Evolutionary conservation across 2,797 vertebrate species (phyloP), one percentile per base, ranked within the genome.

Genomic region (Melanotaenia maccullochi): DNA sequence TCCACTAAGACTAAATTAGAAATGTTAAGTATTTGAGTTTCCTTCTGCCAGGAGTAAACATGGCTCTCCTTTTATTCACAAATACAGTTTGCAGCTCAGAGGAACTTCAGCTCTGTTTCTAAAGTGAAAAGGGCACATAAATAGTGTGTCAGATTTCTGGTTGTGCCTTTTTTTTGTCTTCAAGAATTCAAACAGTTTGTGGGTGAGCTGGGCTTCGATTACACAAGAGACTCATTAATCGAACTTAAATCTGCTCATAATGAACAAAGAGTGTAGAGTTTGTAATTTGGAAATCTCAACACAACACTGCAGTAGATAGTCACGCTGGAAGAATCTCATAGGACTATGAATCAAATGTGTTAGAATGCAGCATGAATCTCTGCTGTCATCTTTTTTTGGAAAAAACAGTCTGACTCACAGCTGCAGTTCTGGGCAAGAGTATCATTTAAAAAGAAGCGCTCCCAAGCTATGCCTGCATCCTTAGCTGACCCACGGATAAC

Each of bases 401-500:
- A 76, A 86, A 77, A 56, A 66, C 55, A 63, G 63, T 42, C 57
- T 77, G 81, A 84, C 47, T 76, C 76, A 73, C 60, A 22, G 33
- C 56, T 32, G 25, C 8, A 12, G 30, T 60, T 74, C 63, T 36
- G 60, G 36, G 32, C 63, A 79, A 57, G 33, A 32, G 59, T 32
- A 36, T 71, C 4, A 47, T 44, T 47, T 38, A 36, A 64, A 35
- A 47, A 55, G 35, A 40, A 33, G 8, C 1, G 33, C 8, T 55
- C 44, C 57, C 38, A 65, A 65, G 52, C 36, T 44, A 49, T 24
- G n/a, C 4, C 54, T 32, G 33, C 51, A 42, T 81, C n/a, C 36
- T 55, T 55, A 60, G 59, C 33, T 32, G 12, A 42, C 20, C 42
- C 32, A 11, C n/a, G 11, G 49, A 36, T 30, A 36, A 40, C 9